A percentile compares a stretch with the other conserved stretches of the same genome.
Conservation (phyloP, 2,113 vertebrate genomes). For the Onychostoma macrolepis region DNA sequence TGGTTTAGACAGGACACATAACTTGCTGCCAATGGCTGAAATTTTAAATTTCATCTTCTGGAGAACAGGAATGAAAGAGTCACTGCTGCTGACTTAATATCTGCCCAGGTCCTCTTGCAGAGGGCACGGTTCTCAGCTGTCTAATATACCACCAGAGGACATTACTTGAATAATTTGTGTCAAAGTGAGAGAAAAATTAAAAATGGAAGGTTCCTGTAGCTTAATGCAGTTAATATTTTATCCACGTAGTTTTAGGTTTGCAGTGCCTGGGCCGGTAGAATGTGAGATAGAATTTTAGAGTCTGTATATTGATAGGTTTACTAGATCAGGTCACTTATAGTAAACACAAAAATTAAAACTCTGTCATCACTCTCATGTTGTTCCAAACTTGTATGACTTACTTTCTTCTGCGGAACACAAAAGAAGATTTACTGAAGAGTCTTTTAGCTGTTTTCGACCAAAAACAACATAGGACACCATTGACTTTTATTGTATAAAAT, state of each 20-base stretch:
- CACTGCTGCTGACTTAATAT: constrained; percentile 2
- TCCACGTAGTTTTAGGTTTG: background rate
- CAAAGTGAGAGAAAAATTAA: background rate
- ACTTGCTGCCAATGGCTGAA: background rate
- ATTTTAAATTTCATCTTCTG: constrained; percentile 9
- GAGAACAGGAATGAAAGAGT: constrained; percentile 2
- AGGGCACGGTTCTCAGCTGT: constrained; percentile 10
- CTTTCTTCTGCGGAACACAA: background rate
- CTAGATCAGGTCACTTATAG: background rate
- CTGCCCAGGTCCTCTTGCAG: background rate
- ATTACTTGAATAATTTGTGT: constrained; percentile 29
- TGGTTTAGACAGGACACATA: background rate
- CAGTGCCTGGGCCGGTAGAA: background rate
- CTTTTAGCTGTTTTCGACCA: too few species aligned
- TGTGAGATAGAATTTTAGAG: background rate
- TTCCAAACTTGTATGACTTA: background rate
- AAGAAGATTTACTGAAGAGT: too few species aligned
- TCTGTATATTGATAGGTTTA: background rate
- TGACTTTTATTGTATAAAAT: too few species aligned
- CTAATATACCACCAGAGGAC: constrained; percentile 33
- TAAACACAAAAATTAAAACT: background rate
- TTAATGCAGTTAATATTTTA: constrained; percentile 35
- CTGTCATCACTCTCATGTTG: background rate
- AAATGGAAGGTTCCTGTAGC: constrained; percentile 11
- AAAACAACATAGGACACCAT: too few species aligned